These are phyloP conservation scores for Phrynocephalus versicolor DNA, from an alignment of 2,113 vertebrate species.

Conservation along the genomic window DNA sequence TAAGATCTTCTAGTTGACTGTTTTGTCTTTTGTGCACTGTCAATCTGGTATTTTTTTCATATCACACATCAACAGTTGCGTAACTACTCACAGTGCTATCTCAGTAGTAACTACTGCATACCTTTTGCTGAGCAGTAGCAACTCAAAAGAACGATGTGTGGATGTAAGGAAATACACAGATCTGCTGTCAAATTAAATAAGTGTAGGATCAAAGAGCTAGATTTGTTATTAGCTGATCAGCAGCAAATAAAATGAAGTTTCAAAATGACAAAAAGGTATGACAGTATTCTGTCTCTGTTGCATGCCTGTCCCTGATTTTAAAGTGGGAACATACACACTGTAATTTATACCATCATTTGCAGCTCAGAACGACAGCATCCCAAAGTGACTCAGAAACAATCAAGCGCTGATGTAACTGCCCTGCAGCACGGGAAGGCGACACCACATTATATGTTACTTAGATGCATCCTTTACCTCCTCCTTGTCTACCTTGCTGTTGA, in stretches of 20 bases:
- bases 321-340: conserved; percentile 42
- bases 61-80: conserved; percentile 19
- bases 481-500: conserved; percentile 49
- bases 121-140: conserved; percentile 18
- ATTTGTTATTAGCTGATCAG: conserved; percentile 41
- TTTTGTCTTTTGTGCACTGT: conserved; percentile 2
- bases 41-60: conserved; percentile 17
- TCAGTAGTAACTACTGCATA: conserved; percentile 34
- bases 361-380: conserved; percentile 43
- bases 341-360: conserved; percentile 36
- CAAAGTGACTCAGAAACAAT: conserved; percentile 58
- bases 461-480: conserved; percentile 29
- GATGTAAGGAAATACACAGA: conserved; percentile 49
- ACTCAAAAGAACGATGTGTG: conserved; percentile 35
- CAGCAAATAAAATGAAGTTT: conserved; percentile 29
- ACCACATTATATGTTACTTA: conserved; percentile 43
- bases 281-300: conserved; percentile 25
- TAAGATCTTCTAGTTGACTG: conserved; percentile 20
- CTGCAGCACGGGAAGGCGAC: conserved; percentile 37
- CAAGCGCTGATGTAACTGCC: conserved; percentile 44
- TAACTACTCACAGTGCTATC: conserved; percentile 25
- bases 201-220: conserved; percentile 38
- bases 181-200: not conserved
- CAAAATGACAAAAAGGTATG: conserved; percentile 46
- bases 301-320: conserved; percentile 45